Conservation (phyloP, 2,113 vertebrate genomes). For the Eulemur macaco region DNA sequence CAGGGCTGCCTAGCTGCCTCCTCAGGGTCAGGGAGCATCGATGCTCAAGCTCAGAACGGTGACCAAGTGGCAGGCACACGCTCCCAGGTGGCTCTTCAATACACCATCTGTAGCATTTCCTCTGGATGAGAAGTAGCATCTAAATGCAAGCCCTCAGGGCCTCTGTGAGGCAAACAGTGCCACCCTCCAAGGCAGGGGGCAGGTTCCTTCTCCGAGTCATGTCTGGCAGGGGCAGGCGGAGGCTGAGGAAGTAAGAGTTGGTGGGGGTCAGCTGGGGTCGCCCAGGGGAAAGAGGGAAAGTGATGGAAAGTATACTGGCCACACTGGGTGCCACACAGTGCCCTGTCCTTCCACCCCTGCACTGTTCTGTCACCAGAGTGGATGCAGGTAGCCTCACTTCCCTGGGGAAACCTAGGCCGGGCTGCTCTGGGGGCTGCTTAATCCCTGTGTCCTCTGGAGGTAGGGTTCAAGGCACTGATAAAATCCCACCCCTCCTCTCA, state of each 20-base stretch:
- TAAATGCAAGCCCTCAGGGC: neutral
- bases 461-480: neutral
- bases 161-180: neutral
- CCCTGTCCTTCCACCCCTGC: neutral
- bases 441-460: neutral
- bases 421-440: neutral
- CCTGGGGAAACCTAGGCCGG: neutral
- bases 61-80: neutral
- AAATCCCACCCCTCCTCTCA: neutral
- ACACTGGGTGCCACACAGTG: neutral
- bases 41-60: neutral
- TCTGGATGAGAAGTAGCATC: neutral
- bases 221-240: neutral
- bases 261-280: neutral
- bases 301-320: neutral
- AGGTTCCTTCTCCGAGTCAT: neutral
- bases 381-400: neutral
- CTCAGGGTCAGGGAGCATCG: no score
- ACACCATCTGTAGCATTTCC: conserved; percentile 29
- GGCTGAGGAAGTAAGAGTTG: neutral
- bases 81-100: neutral
- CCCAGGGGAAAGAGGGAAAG: neutral
- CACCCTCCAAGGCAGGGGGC: neutral
- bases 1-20: neutral
- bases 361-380: neutral